Evolutionary conservation across 2,888 invertebrate species (phyloP).

Genomic region (Thysanoteuthis rhombus): DNA sequence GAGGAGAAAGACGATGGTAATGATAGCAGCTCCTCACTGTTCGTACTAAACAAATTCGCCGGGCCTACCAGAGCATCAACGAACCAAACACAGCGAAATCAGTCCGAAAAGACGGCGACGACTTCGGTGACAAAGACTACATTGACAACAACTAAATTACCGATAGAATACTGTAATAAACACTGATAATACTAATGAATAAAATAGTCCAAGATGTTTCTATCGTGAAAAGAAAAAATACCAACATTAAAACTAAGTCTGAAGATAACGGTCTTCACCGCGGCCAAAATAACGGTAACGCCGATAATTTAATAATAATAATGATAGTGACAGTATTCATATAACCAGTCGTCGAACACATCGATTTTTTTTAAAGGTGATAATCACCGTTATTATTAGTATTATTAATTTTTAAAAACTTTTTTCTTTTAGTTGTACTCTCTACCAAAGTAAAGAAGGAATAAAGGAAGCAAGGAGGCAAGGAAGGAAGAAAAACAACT

Average conservation of each 20-base stretch:
- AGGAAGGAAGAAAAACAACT: background rate
- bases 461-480: background rate
- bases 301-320: too few species aligned
- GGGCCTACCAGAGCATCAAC: background rate
- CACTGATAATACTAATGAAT: background rate
- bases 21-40: background rate
- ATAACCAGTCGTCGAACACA: too few species aligned
- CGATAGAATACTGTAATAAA: background rate
- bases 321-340: too few species aligned
- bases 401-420: too few species aligned
- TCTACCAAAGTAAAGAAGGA: background rate
- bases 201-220: background rate
- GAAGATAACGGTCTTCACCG: too few species aligned
- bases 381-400: too few species aligned
- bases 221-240: too few species aligned
- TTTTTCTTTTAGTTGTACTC: too few species aligned
- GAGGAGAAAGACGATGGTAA: background rate
- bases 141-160: background rate
- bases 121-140: background rate
- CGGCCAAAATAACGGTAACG: too few species aligned
- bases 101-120: background rate
- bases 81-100: background rate
- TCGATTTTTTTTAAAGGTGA: too few species aligned
- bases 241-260: too few species aligned
- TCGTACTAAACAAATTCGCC: background rate